Evolutionary conservation across 1,140 invertebrate species (phyloP).

Genomic region (Panulirus ornatus): DNA sequence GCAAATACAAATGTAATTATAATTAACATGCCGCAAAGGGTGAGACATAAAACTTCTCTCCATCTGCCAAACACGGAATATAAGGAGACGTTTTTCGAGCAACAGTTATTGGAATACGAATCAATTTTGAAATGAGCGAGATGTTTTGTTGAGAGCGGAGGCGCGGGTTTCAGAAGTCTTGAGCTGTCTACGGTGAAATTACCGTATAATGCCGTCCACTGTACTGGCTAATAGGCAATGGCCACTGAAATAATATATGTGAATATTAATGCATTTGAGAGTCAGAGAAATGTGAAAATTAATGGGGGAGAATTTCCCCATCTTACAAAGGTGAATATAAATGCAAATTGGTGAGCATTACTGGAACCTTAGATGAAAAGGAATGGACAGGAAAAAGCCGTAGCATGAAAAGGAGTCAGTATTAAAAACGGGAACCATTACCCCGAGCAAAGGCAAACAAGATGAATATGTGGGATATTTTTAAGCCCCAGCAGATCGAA

Average conservation of each 20-base stretch:
- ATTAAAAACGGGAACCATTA: constrained; percentile 70
- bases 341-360: constrained; percentile 71
- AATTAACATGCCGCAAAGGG: constrained; percentile 70
- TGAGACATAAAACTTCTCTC: constrained; percentile 55
- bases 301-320: constrained; percentile 52
- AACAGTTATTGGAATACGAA: constrained; percentile 72
- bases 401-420: constrained; percentile 69
- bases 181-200: not conserved
- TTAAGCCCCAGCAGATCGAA: constrained; percentile 64
- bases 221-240: constrained; percentile 18
- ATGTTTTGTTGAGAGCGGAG: constrained; percentile 56
- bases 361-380: constrained; percentile 67
- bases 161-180: constrained; percentile 45
- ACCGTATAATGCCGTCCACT: constrained; percentile 10
- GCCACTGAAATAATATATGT: constrained; percentile 15
- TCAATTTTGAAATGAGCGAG: constrained; percentile 70
- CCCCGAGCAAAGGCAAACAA: constrained; percentile 70
- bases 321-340: constrained; percentile 70
- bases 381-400: constrained; percentile 63
- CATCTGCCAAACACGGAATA: constrained; percentile 71
- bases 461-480: constrained; percentile 70
- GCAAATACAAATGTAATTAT: constrained; percentile 73
- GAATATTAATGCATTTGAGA: constrained; percentile 46
- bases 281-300: constrained; percentile 51
- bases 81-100: constrained; percentile 69